Evolutionary conservation across 1,140 invertebrate species (phyloP).

Genomic region (Drosophila sucinea): DNA sequence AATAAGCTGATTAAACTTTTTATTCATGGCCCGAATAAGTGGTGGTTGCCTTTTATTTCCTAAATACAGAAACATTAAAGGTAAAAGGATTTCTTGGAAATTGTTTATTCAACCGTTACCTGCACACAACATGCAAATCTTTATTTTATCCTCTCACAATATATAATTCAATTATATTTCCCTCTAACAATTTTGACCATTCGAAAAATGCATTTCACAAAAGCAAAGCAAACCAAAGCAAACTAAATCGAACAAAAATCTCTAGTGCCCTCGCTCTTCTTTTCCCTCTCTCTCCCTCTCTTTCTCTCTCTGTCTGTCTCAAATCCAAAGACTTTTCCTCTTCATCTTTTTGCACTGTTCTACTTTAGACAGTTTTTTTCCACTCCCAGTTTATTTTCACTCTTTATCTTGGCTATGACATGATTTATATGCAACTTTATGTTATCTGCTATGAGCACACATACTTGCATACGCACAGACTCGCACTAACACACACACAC

Average conservation of each 20-base stretch:
- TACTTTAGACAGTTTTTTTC: background rate
- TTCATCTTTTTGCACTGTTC: conserved; percentile 9
- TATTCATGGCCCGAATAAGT: background rate
- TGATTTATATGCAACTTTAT: conserved; percentile 74
- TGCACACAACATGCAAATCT: conserved; percentile 16
- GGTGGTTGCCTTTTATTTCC: background rate
- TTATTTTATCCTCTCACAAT: background rate
- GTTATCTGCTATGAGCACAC: conserved; percentile 63
- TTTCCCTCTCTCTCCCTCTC: background rate
- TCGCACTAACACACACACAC: conserved; percentile 2
- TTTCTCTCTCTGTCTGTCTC: background rate
- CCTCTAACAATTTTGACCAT: conserved; percentile 6
- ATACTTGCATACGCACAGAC: background rate
- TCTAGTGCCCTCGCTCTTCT: background rate
- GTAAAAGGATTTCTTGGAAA: background rate
- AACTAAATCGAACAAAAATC: conserved; percentile 5
- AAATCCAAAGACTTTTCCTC: conserved; percentile 17
- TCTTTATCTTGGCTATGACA: conserved; percentile 74
- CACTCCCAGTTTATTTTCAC: conserved; percentile 59
- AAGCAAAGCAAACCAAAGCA: background rate
- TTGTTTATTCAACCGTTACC: conserved; percentile 11
- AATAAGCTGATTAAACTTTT: background rate
- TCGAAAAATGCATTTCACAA: conserved; percentile 1
- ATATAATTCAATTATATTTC: conserved; percentile 67
- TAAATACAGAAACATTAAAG: background rate